Conservation (phyloP, 1,140 invertebrate genomes). For the Leptinotarsa lineolata region DNA sequence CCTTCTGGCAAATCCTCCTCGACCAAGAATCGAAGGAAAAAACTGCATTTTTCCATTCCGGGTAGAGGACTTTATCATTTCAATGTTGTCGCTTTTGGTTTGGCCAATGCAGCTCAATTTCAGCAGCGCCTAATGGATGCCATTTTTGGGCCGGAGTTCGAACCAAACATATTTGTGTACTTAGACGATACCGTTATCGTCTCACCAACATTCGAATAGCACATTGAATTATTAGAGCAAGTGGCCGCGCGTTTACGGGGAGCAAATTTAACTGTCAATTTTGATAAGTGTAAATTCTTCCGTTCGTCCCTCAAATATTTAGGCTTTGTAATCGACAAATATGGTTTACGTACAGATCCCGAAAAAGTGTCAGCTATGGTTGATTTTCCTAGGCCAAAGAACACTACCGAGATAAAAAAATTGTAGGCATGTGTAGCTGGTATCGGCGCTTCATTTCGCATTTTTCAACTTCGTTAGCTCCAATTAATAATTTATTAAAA, state of each 20-base stretch:
- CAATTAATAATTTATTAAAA: conserved; percentile 52
- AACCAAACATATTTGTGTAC: no score
- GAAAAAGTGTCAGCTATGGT: conserved; percentile 42
- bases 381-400: conserved; percentile 47
- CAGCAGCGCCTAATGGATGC: conserved; percentile 42
- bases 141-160: no score
- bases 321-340: conserved; percentile 26
- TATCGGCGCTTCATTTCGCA: conserved; percentile 54
- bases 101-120: conserved; percentile 45
- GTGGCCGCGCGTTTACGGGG: conserved; percentile 34
- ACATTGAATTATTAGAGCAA: conserved; percentile 37
- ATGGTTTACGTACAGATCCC: conserved; percentile 19
- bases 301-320: conserved; percentile 20
- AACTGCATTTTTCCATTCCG: conserved; percentile 55
- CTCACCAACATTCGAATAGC: conserved; percentile 35
- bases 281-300: conserved; percentile 36
- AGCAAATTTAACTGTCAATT: conserved; percentile 40
- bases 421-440: conserved; percentile 50
- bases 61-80: conserved; percentile 46
- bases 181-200: no score
- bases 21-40: conserved; percentile 32
- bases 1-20: conserved; percentile 27
- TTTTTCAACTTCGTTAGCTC: conserved; percentile 49
- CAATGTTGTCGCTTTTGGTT: conserved; percentile 52
- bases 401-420: conserved; percentile 48